Conservation (phyloP, 1,140 invertebrate genomes). For the Adoxophyes honmai region DNA sequence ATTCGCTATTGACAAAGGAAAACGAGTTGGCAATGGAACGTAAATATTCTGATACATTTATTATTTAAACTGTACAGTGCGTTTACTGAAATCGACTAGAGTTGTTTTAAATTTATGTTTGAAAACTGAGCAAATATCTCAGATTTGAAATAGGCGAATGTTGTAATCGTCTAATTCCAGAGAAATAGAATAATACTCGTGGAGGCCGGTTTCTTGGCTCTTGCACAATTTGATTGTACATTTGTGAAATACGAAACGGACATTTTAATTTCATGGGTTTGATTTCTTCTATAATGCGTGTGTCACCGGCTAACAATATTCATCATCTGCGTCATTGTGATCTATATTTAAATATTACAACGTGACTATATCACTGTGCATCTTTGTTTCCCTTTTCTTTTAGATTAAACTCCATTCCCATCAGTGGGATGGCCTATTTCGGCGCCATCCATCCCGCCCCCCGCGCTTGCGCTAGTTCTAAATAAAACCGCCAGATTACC, state of each 20-base stretch:
- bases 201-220: constrained; percentile 37
- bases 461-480: constrained; percentile 36
- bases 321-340: constrained; percentile 5
- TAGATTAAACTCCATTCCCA: not conserved
- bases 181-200: constrained; percentile 43
- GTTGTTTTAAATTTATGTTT: constrained; percentile 25
- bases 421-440: constrained; percentile 51
- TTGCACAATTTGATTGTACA: constrained; percentile 32
- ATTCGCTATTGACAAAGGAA: not conserved
- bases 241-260: constrained; percentile 42
- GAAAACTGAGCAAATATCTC: constrained; percentile 42
- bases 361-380: too few relatives aligned
- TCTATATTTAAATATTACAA: too few relatives aligned
- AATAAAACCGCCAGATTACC: constrained; percentile 58
- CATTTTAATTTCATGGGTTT: constrained; percentile 27
- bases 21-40: not conserved
- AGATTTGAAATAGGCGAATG: constrained; percentile 45
- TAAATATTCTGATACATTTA: constrained; percentile 19
- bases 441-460: constrained; percentile 40
- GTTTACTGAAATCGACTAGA: constrained; percentile 1
- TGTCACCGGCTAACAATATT: constrained; percentile 17
- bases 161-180: constrained; percentile 61
- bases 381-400: not conserved
- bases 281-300: constrained; percentile 29
- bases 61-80: constrained; percentile 34